A percentile compares a stretch with the other conserved stretches of the same genome.
These are phyloP conservation scores for Caenorhabditis wallacei DNA, from an alignment of 2,888 invertebrate genomes.

Conservation along the genomic window DNA sequence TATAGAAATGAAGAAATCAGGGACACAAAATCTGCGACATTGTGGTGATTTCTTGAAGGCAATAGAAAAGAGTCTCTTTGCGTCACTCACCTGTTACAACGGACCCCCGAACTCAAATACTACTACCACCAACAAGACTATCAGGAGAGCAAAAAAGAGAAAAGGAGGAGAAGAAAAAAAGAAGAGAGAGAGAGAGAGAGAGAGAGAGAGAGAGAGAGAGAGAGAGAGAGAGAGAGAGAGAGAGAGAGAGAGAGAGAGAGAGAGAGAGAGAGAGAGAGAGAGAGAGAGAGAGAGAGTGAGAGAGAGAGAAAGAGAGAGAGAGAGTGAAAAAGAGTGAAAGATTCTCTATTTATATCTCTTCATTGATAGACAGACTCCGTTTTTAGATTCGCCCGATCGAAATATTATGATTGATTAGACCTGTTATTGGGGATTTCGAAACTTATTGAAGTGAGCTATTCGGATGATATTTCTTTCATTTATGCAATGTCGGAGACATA, in stretches of 20 bases:
- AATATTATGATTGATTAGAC: not conserved
- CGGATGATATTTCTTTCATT: no score
- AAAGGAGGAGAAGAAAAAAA: constrained; percentile 24
- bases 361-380: constrained; percentile 19
- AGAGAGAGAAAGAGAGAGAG: constrained; percentile 21
- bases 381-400: constrained; percentile 10
- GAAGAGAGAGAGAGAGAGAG: constrained; percentile 6
- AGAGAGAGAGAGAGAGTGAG: constrained; percentile 17
- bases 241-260: constrained; percentile 22
- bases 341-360: constrained; percentile 40
- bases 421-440: not conserved
- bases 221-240: constrained; percentile 26
- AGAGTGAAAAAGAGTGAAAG: constrained; percentile 10
- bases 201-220: constrained; percentile 24
- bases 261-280: constrained; percentile 31
- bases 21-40: constrained; percentile 60
- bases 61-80: constrained; percentile 55
- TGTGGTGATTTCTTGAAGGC: constrained; percentile 49
- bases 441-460: not conserved
- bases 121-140: constrained; percentile 60
- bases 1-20: constrained; percentile 53
- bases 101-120: constrained; percentile 49
- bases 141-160: constrained; percentile 42
- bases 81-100: constrained; percentile 66
- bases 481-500: no score